Conservation (phyloP, 2,797 vertebrate genomes). For the Intellagama lesueurii region DNA sequence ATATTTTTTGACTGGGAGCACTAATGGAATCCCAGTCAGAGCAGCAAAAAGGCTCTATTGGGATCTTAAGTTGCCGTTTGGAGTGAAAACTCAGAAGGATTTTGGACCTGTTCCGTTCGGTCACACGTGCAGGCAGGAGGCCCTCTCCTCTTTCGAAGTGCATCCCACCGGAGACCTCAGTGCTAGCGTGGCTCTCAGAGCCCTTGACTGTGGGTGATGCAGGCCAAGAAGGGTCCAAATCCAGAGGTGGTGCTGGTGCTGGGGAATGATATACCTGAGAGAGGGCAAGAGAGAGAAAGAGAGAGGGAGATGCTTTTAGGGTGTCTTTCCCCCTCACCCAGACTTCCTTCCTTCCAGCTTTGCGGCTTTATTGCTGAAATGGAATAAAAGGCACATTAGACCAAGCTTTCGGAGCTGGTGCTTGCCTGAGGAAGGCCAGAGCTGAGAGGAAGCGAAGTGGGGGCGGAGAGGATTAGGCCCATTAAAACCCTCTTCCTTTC, state of each 20-base stretch:
- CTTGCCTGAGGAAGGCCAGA: not conserved
- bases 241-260: not conserved
- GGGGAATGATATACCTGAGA: not conserved
- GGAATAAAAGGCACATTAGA: slow-evolving; percentile 4
- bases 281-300: not conserved
- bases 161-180: no score
- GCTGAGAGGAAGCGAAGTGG: not conserved
- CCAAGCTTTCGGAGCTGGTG: not conserved
- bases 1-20: no score
- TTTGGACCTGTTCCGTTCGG: no score
- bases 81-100: no score
- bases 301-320: not conserved
- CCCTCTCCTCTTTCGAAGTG: no score
- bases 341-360: not conserved
- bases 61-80: no score
- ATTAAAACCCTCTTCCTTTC: slow-evolving; percentile 20
- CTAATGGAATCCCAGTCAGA: no score
- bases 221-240: no score
- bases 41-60: no score
- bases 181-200: no score
- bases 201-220: no score
- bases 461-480: not conserved
- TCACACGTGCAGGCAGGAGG: no score
- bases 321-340: not conserved
- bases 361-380: not conserved